Conservation (phyloP, 2,797 vertebrate species). For the Tragelaphus oryx region DNA sequence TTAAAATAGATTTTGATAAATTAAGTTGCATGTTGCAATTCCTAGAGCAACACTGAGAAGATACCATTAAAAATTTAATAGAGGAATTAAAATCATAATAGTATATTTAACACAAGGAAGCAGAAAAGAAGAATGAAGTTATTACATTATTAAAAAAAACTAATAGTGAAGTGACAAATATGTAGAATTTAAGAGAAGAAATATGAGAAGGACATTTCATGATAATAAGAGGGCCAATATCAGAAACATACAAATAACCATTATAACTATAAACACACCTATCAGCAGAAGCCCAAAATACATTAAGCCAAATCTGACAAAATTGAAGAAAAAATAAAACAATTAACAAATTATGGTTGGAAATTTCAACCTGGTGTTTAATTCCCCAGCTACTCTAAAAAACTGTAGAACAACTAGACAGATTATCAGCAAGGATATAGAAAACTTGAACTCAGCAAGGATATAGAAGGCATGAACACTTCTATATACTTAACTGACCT, state of each 20-base stretch:
- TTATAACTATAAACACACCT: background rate
- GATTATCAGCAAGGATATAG: background rate
- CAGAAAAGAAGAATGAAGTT: background rate
- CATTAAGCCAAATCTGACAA: background rate
- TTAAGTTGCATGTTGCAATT: background rate
- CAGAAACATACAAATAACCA: background rate
- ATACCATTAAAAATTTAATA: background rate
- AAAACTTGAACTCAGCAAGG: background rate
- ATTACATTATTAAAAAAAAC: background rate
- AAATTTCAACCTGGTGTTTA: background rate
- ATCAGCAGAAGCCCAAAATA: background rate
- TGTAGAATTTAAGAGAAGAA: background rate
- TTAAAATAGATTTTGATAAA: background rate
- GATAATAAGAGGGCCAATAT: background rate
- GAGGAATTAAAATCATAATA: background rate
- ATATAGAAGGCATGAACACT: background rate
- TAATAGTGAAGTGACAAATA: background rate
- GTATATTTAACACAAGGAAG: background rate
- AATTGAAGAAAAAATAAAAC: background rate
- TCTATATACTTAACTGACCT: background rate
- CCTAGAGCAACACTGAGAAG: background rate
- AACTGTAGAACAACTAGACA: background rate
- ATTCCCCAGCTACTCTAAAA: background rate
- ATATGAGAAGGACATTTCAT: background rate
- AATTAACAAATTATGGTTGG: background rate